These are phyloP conservation scores for Cyprinodon variegatus DNA, from an alignment of 2,113 vertebrate species.

Conservation along the genomic window DNA sequence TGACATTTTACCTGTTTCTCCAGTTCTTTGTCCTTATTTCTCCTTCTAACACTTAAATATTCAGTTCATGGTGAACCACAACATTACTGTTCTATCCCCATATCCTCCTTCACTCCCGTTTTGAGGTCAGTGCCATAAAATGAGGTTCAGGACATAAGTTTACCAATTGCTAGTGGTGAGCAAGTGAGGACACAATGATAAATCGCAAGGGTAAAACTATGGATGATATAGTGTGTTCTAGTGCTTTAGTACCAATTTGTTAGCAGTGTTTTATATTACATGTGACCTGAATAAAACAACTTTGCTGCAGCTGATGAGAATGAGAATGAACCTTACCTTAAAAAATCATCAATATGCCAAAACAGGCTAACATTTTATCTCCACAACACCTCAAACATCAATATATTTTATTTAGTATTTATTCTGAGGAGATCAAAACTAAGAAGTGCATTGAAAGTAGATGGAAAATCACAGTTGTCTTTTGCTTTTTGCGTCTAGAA, in stretches of 20 bases:
- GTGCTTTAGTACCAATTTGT: neutral
- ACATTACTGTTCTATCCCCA: slow-evolving; percentile 31
- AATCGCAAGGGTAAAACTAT: slow-evolving; percentile 22
- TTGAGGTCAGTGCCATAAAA: slow-evolving; percentile 18
- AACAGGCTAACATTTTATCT: no score
- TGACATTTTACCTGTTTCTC: slow-evolving; percentile 45
- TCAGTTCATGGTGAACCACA: slow-evolving; percentile 27
- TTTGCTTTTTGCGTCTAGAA: no score
- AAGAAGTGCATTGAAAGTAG: no score
- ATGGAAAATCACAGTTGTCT: no score
- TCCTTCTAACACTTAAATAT: slow-evolving; percentile 30
- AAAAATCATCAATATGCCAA: no score
- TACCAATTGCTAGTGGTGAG: slow-evolving; percentile 20
- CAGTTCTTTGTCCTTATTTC: slow-evolving; percentile 27
- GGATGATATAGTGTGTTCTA: neutral
- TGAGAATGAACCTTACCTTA: no score
- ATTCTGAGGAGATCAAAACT: no score
- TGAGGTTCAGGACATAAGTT: slow-evolving; percentile 32
- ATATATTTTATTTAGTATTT: no score
- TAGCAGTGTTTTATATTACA: neutral
- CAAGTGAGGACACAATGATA: slow-evolving; percentile 37
- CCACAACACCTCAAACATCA: no score
- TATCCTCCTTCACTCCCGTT: slow-evolving; percentile 21
- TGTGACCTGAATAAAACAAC: neutral
- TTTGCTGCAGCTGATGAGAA: neutral